phyloP scores from a whole-genome alignment of 2,113 vertebrate genomes.

The Thinocorus orbignyianus region DNA sequence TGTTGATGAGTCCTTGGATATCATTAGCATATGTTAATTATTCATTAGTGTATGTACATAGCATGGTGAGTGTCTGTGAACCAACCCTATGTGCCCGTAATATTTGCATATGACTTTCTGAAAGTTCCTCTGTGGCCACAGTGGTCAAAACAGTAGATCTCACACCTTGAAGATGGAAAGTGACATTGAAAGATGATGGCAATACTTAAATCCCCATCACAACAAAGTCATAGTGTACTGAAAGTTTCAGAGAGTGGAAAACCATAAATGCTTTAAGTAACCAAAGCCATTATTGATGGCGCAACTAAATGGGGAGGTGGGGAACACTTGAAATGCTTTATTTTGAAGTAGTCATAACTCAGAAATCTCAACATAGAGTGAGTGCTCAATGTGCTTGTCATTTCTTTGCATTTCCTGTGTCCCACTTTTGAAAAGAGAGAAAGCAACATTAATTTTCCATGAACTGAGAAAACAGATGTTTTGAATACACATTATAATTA shows the following conservation, averaged over 20 bases:
- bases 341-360: background rate
- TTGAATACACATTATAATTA: background rate
- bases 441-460: background rate
- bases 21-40: slow-evolving; percentile 25
- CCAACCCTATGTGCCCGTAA: background rate
- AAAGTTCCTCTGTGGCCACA: background rate
- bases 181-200: background rate
- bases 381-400: background rate
- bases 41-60: background rate
- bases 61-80: background rate
- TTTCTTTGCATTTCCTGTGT: background rate
- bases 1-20: background rate
- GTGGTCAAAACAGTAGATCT: background rate
- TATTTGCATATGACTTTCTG: slow-evolving; percentile 15
- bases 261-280: background rate
- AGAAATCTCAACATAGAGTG: background rate
- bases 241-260: background rate
- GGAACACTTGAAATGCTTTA: background rate
- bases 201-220: background rate
- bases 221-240: background rate
- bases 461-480: background rate
- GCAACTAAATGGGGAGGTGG: background rate
- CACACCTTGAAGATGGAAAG: background rate
- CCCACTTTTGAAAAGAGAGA: background rate
- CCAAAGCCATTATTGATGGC: background rate